Conservation (phyloP, 2,888 invertebrate genomes). For the Drosophila histrio region DNA sequence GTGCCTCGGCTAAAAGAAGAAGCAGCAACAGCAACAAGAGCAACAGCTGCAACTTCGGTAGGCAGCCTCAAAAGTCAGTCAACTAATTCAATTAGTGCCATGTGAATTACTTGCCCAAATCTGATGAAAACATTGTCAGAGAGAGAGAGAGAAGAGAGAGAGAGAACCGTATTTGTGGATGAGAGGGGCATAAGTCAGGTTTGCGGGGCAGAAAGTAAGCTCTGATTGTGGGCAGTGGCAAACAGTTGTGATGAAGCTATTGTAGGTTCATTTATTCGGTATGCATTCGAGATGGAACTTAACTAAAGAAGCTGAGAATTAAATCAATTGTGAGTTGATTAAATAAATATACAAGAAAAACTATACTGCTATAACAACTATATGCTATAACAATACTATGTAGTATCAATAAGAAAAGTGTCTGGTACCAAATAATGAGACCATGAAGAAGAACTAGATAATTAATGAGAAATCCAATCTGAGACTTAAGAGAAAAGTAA, state of each 20-base stretch:
- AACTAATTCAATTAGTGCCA: conserved; percentile 78
- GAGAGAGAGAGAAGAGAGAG: neutral
- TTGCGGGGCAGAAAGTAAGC: neutral
- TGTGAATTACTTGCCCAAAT: conserved; percentile 72
- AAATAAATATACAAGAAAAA: neutral
- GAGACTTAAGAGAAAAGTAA: neutral
- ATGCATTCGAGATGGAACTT: conserved; percentile 32
- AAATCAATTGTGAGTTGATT: neutral
- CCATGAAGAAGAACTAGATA: conserved; percentile 1
- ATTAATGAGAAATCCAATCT: neutral
- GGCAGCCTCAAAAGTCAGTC: conserved; percentile 69
- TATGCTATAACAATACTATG: neutral
- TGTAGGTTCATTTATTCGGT: conserved; percentile 35
- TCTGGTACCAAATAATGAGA: neutral
- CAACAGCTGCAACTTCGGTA: conserved; percentile 22
- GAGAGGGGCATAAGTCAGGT: neutral
- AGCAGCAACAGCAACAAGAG: conserved; percentile 1
- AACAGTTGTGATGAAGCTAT: conserved; percentile 48
- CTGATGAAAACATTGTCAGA: conserved; percentile 31
- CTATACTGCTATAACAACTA: neutral
- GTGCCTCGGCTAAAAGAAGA: conserved; percentile 2
- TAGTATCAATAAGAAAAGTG: neutral
- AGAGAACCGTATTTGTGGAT: neutral
- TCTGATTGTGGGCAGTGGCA: conserved; percentile 10
- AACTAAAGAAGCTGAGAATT: neutral